Base-by-base conservation (phyloP, 2,797 vertebrate genomes). In the Lithobates sylvaticus region DNA sequence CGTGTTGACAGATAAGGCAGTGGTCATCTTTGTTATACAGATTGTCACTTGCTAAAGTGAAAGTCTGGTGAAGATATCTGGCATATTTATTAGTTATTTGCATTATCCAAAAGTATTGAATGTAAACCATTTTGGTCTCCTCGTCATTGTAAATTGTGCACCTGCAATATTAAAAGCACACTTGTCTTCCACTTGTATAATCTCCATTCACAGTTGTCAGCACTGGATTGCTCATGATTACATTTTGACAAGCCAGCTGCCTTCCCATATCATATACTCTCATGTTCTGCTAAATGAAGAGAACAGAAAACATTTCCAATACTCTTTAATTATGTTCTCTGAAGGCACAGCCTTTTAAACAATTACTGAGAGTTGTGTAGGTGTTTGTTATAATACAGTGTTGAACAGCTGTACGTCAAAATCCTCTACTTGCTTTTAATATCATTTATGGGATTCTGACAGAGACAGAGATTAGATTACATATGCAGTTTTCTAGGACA, bases 311-410 rank as follows among this genome's bases (percentile, higher is more conserved):
- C 86, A 87, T 87, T 87, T 71, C 75, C 80, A 79, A 50, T 83
- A 87, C 86, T 83, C 86, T 83, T 83, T 83, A 87, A 87, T 87
- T 87, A 87, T 83, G 61, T 64, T 73, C 79, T 83, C 75, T 73
- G 81, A 39, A 78, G 86, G 86, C 76, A 21, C 80, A 83, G 86
- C 81, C 36, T 87, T 78, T 87, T 78, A 87, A 87, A 83, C 80
- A 87, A 83, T 87, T 83, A 83, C 86, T 42, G 61, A 36, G 80
- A 74, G 70, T 13, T 75, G 81, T 87, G 86, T 87, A 83, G 81
- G 86, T 87, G 86, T 87, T 87, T 86, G 80, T 86, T 86, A 78
- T 72, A 83, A 47, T 78, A 78, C 61, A 86, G 27, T 54, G 61
- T 15, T 4, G 42, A 75, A 42, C 76, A 78, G 76, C 71, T 84